Evolutionary conservation across 2,797 vertebrate genomes (phyloP), one percentile per base, ranked within the genome.

Genomic region (Benthosema pterotum): DNA sequence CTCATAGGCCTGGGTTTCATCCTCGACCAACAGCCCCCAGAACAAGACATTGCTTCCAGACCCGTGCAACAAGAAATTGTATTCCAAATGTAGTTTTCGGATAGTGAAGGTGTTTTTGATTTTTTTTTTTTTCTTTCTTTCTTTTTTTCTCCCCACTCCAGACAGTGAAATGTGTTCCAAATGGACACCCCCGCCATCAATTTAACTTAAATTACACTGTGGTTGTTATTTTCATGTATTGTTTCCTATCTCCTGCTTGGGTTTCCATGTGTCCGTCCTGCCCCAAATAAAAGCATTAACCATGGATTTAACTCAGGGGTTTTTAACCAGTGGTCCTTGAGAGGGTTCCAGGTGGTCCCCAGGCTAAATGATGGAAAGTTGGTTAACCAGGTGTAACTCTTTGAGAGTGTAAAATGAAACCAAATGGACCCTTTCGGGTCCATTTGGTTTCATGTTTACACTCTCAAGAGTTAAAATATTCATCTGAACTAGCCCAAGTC

Each of bases 1-100:
- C 32, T 48, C n/a, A n/a, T 42, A 61, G 69, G 71, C 72, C 77
- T 78, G 81, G 58, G 25, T 74, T 67, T 58, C 70, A 65, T 78
- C 74, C 77, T 63, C 59, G 52, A n/a, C n/a, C 67, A 49, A 60
- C 28, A 4, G 51, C 49, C 15, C 65, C 15, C 62, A 75, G 69
- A 49, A 18, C 0, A 38, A 75, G 60, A 67, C 68, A 58, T 74
- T 80, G 49, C 43, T 62, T 69, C 73, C 57, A 82, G 83, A 79
- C 67, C 43, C 25, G 47, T 59, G 52, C 55, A 9, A n/a, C n/a
- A 46, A 14, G 59, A 52, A 61, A 55, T 46, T 46, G n/a, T 17
- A 54, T 32, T 65, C 65, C 64, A 42, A n/a, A 52, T 32, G 14
- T 48, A n/a, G 45, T 38, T 49, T 38, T 16, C 15, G 17, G 11